Conservation (phyloP, 2,888 invertebrate species). For the Argyresthia goedartella region DNA sequence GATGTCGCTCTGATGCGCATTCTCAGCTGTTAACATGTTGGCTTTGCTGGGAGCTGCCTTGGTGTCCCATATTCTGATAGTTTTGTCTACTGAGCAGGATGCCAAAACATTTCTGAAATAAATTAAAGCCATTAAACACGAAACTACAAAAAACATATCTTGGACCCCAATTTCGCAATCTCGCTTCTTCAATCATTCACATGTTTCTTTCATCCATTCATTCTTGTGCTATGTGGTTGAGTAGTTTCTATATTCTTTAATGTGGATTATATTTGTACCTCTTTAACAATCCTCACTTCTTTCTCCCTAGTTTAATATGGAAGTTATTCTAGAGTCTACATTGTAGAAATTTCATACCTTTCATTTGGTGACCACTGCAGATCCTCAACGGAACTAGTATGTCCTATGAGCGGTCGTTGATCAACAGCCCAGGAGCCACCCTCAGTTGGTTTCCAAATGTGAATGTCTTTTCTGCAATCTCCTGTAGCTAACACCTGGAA, state of each 20-base stretch:
- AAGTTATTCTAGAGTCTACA: neutral
- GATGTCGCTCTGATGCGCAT: conserved; percentile 92
- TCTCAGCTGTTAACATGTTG: conserved; percentile 88
- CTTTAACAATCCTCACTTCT: too few species aligned
- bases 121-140: neutral
- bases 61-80: conserved; percentile 96
- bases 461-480: conserved; percentile 93
- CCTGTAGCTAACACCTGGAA: conserved; percentile 90
- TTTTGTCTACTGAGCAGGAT: conserved; percentile 90
- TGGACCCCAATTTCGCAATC: too few species aligned
- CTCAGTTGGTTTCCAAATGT: conserved; percentile 90
- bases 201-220: too few species aligned
- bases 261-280: too few species aligned
- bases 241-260: too few species aligned
- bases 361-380: conserved; percentile 99
- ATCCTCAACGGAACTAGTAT: conserved; percentile 95
- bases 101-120: conserved; percentile 80
- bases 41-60: conserved; percentile 88
- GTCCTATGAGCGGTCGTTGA: conserved; percentile 88
- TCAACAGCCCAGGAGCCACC: conserved; percentile 90
- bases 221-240: too few species aligned
- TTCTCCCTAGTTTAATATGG: too few species aligned
- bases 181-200: too few species aligned
- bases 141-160: too few species aligned
- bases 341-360: conserved; percentile 31